Percentiles rank a stretch among this genome's conserved stretches.
Conservation (phyloP, 2,113 vertebrate species). For the Conger conger region DNA sequence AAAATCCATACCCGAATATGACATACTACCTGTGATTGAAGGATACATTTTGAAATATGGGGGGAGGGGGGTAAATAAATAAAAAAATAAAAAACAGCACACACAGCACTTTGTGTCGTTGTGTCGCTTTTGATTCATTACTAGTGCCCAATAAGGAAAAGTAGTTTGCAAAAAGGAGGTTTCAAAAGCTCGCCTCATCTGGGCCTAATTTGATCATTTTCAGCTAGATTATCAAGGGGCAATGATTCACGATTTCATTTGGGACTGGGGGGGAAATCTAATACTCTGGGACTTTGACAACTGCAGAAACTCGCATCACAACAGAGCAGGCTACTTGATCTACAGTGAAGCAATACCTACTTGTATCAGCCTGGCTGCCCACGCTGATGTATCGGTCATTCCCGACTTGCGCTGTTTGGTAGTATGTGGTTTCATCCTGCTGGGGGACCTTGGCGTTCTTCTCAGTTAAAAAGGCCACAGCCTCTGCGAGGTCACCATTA, state of each 20-base stretch:
- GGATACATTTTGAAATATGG: not conserved
- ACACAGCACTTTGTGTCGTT: no score
- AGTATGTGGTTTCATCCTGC: conserved; percentile 75
- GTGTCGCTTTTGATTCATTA: no score
- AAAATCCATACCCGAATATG: not conserved
- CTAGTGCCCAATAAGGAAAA: no score
- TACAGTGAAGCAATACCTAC: conserved; percentile 66
- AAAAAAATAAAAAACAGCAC: not conserved
- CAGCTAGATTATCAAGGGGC: no score
- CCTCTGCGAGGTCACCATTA: conserved; percentile 79
- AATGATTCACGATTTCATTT: no score
- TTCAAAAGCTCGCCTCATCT: no score
- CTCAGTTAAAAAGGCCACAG: conserved; percentile 77
- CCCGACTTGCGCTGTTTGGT: conserved; percentile 82
- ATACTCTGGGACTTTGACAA: not conserved
- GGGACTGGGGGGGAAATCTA: not conserved
- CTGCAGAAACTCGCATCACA: not conserved
- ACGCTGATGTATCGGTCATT: conserved; percentile 96
- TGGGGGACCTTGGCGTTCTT: conserved; percentile 80
- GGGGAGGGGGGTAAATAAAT: no score
- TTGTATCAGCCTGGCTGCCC: conserved; percentile 95
- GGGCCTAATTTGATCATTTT: no score
- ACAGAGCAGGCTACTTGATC: not conserved
- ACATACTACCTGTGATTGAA: not conserved
- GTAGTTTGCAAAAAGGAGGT: no score